Percentiles rank a stretch among this genome's conserved stretches.
phyloP scores from a whole-genome alignment of 2,113 vertebrate genomes.

The Ursus arctos region DNA sequence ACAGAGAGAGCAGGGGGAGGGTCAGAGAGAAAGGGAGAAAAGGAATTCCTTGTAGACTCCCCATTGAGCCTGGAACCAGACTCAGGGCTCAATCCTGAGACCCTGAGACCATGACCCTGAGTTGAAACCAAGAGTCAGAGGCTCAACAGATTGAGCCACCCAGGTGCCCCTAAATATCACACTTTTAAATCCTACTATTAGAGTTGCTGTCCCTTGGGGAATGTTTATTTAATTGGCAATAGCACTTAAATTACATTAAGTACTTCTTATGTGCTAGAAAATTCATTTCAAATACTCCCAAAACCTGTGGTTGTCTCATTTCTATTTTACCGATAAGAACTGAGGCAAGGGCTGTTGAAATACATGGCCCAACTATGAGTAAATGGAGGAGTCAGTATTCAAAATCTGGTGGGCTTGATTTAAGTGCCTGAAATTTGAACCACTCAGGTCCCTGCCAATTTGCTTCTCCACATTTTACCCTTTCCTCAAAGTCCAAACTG shows the following conservation, averaged over 20 bases:
- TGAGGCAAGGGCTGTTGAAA: neutral
- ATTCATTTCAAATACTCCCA: neutral
- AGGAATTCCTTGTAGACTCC: neutral
- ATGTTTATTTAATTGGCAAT: constrained; percentile 40
- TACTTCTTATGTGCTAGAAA: neutral
- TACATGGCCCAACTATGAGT: neutral
- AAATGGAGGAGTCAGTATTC: neutral
- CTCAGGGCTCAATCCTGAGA: neutral
- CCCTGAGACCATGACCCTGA: neutral
- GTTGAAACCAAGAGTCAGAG: neutral
- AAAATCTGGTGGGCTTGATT: neutral
- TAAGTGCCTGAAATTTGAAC: neutral
- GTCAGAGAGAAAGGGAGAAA: neutral
- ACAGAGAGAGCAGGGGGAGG: neutral
- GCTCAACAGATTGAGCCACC: neutral
- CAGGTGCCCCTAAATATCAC: neutral
- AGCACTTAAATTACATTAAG: neutral
- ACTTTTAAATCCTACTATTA: neutral
- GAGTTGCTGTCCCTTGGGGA: neutral
- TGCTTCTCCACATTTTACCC: neutral
- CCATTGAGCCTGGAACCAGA: neutral
- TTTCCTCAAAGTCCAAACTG: accelerated
- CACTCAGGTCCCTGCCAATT: neutral
- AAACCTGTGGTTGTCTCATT: neutral
- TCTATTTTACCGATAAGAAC: neutral